phyloP scores from a whole-genome alignment of 2,888 invertebrate genomes.

The Athripsodes cinereus region DNA sequence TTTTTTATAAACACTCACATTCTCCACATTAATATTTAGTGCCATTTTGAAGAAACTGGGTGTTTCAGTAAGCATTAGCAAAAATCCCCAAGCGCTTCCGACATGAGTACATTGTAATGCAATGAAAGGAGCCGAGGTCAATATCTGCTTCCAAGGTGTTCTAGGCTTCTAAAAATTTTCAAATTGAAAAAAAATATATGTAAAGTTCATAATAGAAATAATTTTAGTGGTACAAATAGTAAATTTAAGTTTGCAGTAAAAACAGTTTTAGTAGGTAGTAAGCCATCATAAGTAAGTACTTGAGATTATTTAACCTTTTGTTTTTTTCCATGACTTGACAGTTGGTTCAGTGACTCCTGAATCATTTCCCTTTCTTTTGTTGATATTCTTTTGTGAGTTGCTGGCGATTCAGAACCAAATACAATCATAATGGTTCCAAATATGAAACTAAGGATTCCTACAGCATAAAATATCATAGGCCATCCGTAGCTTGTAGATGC shows the following conservation, averaged over 20 bases:
- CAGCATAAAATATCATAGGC: conserved; percentile 62
- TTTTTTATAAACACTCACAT: conserved; percentile 7
- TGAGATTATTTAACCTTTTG: background rate
- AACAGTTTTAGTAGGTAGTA: too few species aligned
- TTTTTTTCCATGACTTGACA: background rate
- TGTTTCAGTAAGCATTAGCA: conserved; percentile 13
- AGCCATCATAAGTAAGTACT: too few species aligned
- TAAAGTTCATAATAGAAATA: background rate
- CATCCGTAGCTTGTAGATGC: conserved; percentile 53
- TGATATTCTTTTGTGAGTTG: conserved; percentile 49
- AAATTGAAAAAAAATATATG: too few species aligned
- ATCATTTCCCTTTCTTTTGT: conserved; percentile 53
- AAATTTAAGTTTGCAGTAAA: too few species aligned
- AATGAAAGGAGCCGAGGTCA: conserved; percentile 7
- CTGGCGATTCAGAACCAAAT: conserved; percentile 54
- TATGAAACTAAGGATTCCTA: conserved; percentile 48
- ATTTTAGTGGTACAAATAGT: too few species aligned
- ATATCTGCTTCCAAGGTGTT: conserved; percentile 12
- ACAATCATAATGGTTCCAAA: conserved; percentile 51
- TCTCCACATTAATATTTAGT: conserved; percentile 11
- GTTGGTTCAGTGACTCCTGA: conserved; percentile 40
- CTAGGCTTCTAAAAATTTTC: background rate
- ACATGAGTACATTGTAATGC: conserved; percentile 12
- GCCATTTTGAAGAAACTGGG: conserved; percentile 19
- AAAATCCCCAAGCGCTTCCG: conserved; percentile 13